Percentiles rank a stretch among this genome's conserved stretches.
Evolutionary conservation across 2,888 invertebrate genomes (phyloP).

Genomic region (Ormyrus pomaceus): DNA sequence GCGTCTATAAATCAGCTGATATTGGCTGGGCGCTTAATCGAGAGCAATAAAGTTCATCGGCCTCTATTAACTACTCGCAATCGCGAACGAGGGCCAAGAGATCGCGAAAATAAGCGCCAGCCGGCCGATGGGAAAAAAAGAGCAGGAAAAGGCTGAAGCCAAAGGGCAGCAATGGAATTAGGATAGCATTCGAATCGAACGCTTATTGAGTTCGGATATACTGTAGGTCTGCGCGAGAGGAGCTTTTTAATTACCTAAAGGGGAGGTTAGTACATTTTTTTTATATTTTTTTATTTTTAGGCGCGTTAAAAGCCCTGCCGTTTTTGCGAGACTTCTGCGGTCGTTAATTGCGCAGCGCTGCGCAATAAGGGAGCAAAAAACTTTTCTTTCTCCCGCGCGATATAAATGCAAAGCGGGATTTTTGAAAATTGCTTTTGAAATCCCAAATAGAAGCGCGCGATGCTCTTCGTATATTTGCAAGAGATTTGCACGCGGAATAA

Average conservation of each 20-base stretch:
- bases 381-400: background rate
- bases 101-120: conserved; percentile 9
- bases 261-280: background rate
- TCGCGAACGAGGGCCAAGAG: conserved; percentile 2
- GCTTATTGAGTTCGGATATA: conserved; percentile 6
- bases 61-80: conserved; percentile 19
- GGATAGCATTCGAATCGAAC: conserved; percentile 6
- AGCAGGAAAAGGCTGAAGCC: background rate
- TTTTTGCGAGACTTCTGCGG: background rate
- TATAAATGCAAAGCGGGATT: too few species aligned
- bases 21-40: conserved; percentile 23
- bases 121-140: background rate
- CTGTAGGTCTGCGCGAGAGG: background rate
- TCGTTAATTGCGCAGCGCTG: background rate
- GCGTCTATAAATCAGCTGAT: conserved; percentile 27
- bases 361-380: background rate
- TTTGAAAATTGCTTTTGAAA: too few species aligned
- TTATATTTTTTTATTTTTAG: too few species aligned
- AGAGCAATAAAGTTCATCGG: conserved; percentile 33
- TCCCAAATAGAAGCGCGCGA: too few species aligned
- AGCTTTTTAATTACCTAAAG: background rate
- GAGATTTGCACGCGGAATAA: too few species aligned
- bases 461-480: too few species aligned
- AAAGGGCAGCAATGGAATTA: conserved; percentile 23
- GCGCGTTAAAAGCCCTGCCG: background rate